Percentiles rank a stretch among this genome's conserved stretches.
Evolutionary conservation across 2,113 vertebrate species (phyloP).

Genomic region (Atherinomorus stipes): DNA sequence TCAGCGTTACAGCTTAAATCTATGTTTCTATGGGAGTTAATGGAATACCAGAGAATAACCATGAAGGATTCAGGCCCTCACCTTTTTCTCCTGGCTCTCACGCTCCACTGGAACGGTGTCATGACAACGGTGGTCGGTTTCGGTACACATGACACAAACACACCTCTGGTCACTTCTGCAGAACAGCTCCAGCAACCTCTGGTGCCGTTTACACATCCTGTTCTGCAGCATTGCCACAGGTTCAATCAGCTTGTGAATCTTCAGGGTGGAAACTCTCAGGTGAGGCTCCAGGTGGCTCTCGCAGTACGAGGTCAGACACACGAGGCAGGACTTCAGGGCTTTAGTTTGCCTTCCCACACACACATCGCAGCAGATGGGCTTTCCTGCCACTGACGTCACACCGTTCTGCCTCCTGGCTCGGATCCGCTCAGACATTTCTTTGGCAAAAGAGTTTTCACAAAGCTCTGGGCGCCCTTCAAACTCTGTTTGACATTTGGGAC

Average conservation of each 20-base stretch:
- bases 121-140: constrained; percentile 76
- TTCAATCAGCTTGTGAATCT: constrained; percentile 77
- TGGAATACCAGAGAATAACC: background rate
- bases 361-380: constrained; percentile 77
- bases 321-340: constrained; percentile 81
- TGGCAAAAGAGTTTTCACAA: constrained; percentile 73
- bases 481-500: constrained; percentile 61
- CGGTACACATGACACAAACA: constrained; percentile 80
- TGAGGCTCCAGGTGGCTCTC: constrained; percentile 79
- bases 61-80: background rate
- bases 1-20: background rate
- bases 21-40: background rate
- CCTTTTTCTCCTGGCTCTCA: constrained; percentile 79
- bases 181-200: constrained; percentile 80
- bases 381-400: background rate
- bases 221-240: constrained; percentile 74
- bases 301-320: constrained; percentile 84
- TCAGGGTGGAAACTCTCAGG: constrained; percentile 61
- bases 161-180: constrained; percentile 80
- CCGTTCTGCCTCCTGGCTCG: constrained; percentile 20
- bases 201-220: constrained; percentile 78
- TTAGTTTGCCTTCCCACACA: constrained; percentile 67
- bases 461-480: constrained; percentile 65
- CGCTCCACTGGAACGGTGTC: constrained; percentile 76
- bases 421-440: constrained; percentile 74